Evolutionary conservation across 2,113 vertebrate species (phyloP), one percentile per base, ranked within the genome.

Genomic region (Eupsittula cactorum): DNA sequence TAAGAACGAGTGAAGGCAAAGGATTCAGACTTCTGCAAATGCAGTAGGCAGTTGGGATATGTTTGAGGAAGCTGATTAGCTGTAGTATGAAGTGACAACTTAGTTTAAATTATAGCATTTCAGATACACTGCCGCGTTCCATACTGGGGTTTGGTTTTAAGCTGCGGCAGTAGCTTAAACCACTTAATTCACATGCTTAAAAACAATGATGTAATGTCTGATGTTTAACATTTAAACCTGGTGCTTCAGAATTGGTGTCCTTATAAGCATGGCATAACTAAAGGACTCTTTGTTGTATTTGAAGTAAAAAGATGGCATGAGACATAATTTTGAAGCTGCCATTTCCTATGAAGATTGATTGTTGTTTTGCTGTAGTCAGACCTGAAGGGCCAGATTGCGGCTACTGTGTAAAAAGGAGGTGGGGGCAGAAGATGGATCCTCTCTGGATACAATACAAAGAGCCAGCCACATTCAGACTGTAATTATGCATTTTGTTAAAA

Each of bases 91-190:
- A 63, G 35, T 63, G 65, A 57, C 73, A 88, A 33, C 5, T 77
- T 60, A 52, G 60, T 68, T 77, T 90, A 83, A 95, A 94, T 86
- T 13, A 52, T 25, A 39, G 82, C 64, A 75, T 90, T 95, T 81
- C 64, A 64, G 50, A 60, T n/a, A 28, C 7, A 14, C 33, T 60
- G 57, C 64, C 35, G 37, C 27, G 42, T 86, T 69, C 64, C 29
- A 13, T 49, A 8, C 44, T 0, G 3, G 68, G 37, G 71, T 79
- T 77, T 35, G 65, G 47, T 78, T 93, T 9, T 31, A 41, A 92
- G 28, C 62, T 69, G 41, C n/a, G 55, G 57, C 33, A 64, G 28
- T 62, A 44, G 37, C 31, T 79, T 73, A 15, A 79, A 87, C 7
- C 71, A 49, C 19, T 62, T 89, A 37, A 82, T 73, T 78, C 37